A percentile compares a stretch with the other conserved stretches of the same genome.
These are phyloP conservation scores for Acanthosepion pharaonis DNA, from an alignment of 2,888 invertebrate species.

Conservation along the genomic window DNA sequence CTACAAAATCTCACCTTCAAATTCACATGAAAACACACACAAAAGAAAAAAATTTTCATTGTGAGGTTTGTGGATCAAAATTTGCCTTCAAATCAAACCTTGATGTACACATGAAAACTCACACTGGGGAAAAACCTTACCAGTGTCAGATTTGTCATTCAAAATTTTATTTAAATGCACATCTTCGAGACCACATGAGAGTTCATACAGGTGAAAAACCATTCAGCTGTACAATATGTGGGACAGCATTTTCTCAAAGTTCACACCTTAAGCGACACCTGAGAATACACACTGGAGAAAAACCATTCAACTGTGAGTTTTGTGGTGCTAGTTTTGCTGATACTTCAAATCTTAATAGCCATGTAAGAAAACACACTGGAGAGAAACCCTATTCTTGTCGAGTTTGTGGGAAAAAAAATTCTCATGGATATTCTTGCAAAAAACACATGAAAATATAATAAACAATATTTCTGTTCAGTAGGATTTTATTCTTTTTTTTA, in stretches of 20 bases:
- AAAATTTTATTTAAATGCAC: neutral
- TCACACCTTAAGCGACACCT: neutral
- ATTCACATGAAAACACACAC: neutral
- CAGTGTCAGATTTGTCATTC: neutral
- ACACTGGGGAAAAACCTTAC: neutral
- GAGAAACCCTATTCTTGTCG: neutral
- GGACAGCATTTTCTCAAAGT: neutral
- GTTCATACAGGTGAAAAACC: neutral
- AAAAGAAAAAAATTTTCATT: neutral
- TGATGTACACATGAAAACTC: neutral
- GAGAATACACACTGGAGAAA: neutral
- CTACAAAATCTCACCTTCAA: neutral
- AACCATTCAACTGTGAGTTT: neutral
- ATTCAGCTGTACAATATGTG: neutral
- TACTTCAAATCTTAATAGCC: too few relatives aligned
- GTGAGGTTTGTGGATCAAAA: neutral
- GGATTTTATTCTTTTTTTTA: too few relatives aligned
- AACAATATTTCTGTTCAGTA: too few relatives aligned
- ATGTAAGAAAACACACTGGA: too few relatives aligned
- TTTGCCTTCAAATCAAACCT: neutral
- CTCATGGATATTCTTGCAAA: neutral
- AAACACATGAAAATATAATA: neutral
- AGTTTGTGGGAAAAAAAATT: neutral
- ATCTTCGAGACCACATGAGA: neutral
- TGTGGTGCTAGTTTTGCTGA: too few relatives aligned